Base-by-base conservation (phyloP, 2,113 vertebrate species). In the Cyanoliseus patagonus region DNA sequence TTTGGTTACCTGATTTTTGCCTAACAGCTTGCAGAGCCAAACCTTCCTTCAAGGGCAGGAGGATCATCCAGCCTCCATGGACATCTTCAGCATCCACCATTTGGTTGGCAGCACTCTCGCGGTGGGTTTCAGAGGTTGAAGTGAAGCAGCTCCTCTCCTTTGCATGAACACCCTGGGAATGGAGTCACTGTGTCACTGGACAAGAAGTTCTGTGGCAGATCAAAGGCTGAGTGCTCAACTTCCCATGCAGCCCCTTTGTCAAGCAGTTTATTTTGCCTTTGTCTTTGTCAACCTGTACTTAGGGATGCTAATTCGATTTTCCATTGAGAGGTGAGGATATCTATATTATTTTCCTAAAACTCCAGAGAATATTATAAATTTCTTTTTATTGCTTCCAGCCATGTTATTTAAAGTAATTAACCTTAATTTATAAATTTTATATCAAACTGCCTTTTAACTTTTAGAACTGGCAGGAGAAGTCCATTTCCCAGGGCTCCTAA, bases 401-500 rank as follows among this genome's bases (percentile, higher is more conserved):
- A 99, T 99, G 98, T 99, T 99, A 99, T 99, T 99, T 99, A 98
- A 99, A 99, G 99, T 99, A 99, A 99, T 99, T 99, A 99, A 99
- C 99, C 99, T 99, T 99, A 99, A 99, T 99, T 99, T 99, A 98
- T 98, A 98, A 99, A 99, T 99, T 99, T 99, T 99, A 98, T 99
- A 98, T 99, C 98, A 98, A 99, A 98, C 98, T 98, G 98, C 98
- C 98, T 99, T 98, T 99, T 99, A 99, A 99, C 98, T 98, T 98
- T 98, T 98, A 98, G 97, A 98, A 98, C 97, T 98, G 97, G 98
- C 97, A 98, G 97, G 98, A 97, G 96, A 98, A 98, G 98, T 98
- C 98, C 98, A 98, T 98, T 98, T 99, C 99, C 99, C 99, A 98
- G 95, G 93, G 99, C 99, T 99, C 98, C 98, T 99, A 99, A 99